These are phyloP conservation scores for Limnodromus scolopaceus DNA, from an alignment of 2,797 vertebrate genomes.

Conservation along the genomic window DNA sequence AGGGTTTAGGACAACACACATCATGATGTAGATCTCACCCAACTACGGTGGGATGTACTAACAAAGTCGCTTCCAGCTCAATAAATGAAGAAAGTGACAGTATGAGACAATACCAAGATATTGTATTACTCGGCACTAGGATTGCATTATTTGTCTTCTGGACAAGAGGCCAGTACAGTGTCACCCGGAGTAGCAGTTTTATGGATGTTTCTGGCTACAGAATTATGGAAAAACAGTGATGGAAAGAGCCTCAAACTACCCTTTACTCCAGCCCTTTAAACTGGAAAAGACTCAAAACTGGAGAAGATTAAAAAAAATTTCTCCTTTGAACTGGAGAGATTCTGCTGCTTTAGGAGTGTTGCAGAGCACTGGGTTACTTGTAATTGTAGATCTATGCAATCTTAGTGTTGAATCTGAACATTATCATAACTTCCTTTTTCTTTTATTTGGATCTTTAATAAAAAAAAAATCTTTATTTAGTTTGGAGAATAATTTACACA, in stretches of 20 bases:
- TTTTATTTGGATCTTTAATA: not conserved
- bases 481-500: not conserved
- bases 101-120: not conserved
- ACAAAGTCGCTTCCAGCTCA: not conserved
- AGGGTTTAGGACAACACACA: not conserved
- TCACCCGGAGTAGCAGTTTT: not conserved
- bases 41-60: not conserved
- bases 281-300: not conserved
- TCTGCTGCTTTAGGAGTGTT: not conserved
- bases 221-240: not conserved
- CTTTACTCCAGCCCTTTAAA: not conserved
- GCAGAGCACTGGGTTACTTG: not conserved
- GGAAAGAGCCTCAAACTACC: not conserved
- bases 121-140: not conserved
- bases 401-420: not conserved
- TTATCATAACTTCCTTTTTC: not conserved
- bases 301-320: no score
- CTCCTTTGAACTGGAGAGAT: not conserved
- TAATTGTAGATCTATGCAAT: not conserved
- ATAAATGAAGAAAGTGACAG: not conserved
- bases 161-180: not conserved
- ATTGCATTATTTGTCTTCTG: slow-evolving; percentile 10
- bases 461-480: not conserved
- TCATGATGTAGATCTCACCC: not conserved
- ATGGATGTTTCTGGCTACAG: not conserved